phyloP scores from a whole-genome alignment of 2,797 vertebrate genomes.

The Cuculus canorus region DNA sequence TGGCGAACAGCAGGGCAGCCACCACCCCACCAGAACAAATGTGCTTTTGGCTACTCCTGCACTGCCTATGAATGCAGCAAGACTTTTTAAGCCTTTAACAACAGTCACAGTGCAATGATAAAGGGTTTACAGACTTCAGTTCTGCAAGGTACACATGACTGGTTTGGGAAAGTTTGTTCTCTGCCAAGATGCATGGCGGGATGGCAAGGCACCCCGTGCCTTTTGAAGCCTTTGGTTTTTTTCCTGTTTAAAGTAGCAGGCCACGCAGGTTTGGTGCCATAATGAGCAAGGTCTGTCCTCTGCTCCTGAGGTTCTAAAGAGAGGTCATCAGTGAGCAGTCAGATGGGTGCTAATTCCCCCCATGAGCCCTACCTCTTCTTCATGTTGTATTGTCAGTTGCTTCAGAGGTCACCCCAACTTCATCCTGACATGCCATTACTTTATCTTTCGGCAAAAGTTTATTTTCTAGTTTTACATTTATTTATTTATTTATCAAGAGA shows the following conservation, averaged over 20 bases:
- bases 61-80: neutral
- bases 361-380: neutral
- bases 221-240: neutral
- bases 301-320: neutral
- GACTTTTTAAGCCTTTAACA: neutral
- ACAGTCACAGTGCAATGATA: neutral
- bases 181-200: rapidly evolving
- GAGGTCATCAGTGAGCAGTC: neutral
- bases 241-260: neutral
- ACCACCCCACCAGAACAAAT: neutral
- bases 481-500: neutral
- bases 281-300: neutral
- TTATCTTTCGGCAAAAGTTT: neutral
- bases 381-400: neutral
- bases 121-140: neutral
- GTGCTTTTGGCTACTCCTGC: neutral
- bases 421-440: neutral
- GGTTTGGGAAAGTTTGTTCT: neutral
- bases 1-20: neutral
- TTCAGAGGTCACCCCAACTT: neutral
- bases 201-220: rapidly evolving
- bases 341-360: neutral
- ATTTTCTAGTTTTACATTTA: neutral
- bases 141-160: neutral
- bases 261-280: neutral